These are phyloP conservation scores for Rhincodon typus DNA, from an alignment of 2,797 vertebrate species.

Conservation along the genomic window DNA sequence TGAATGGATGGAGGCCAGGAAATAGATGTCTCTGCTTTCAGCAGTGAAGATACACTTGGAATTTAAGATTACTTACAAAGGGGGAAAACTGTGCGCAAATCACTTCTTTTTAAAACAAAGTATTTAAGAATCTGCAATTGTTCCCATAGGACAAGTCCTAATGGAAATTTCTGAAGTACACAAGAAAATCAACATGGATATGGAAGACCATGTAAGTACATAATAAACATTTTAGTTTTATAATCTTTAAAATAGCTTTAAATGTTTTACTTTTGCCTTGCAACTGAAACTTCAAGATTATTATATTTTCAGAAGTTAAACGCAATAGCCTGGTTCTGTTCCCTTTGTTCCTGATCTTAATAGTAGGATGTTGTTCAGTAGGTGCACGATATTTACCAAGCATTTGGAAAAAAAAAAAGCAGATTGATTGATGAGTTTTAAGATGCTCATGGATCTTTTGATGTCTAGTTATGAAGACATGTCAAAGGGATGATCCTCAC, in stretches of 20 bases:
- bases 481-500: neutral
- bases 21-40: neutral
- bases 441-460: neutral
- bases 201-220: constrained; percentile 86
- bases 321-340: neutral
- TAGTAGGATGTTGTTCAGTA: neutral
- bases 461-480: neutral
- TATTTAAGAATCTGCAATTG: neutral
- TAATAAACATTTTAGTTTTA: constrained; percentile 28
- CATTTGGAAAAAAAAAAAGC: neutral
- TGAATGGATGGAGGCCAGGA: neutral
- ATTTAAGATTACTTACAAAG: neutral
- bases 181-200: constrained; percentile 73
- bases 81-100: neutral
- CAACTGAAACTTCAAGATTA: constrained; percentile 39
- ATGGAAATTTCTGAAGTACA: constrained; percentile 85
- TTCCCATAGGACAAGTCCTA: constrained; percentile 73
- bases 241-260: constrained; percentile 19
- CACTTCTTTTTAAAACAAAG: neutral
- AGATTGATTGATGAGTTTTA: neutral
- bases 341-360: neutral
- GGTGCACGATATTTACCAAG: neutral
- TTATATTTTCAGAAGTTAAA: neutral
- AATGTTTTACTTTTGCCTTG: constrained; percentile 42
- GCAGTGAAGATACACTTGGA: neutral